Evolutionary conservation across 1,140 invertebrate species (phyloP), one percentile per base, ranked within the genome.

Genomic region (Eurosta solidaginis): DNA sequence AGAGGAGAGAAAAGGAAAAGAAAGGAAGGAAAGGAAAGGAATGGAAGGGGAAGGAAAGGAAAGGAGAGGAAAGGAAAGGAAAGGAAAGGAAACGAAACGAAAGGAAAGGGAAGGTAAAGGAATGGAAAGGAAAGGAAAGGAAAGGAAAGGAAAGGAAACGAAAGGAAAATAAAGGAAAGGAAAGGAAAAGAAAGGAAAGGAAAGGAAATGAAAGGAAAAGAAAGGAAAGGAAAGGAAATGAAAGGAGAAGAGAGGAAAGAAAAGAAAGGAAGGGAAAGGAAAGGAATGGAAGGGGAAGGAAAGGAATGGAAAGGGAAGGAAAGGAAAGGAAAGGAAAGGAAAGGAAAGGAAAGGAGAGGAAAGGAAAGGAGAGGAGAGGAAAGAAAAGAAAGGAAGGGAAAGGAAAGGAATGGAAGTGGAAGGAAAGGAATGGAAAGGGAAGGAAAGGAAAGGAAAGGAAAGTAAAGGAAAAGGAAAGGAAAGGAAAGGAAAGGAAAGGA

Each of bases 321-420:
- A 79, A 59, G 6, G 20, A 59, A 27, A 10, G 20, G 6, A 7
- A 59, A 73, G 12, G 33, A 36, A 49, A 82, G 81, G 79, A 40
- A 49, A 78, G 80, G 63, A 80, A 74, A 52, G 79, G 79, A 84
- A 84, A 84, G 79, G 79, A 81, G 83, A 78, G 74, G 52, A 79
- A 12, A 44, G 6, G 20, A 59, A 27, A 9, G 20, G 20, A 7
- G 7, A 59, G 7, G 77, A 78, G 59, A 79, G 77, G 29, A 80
- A 80, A 77, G 75, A 54, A 47, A n/a, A 75, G 3, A 77, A 42
- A 76, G 74, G 40, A 52, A 77, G 20, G 2, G 14, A 40, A 59
- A n/a, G n/a, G n/a, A n/a, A n/a, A n/a, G n/a, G n/a, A n/a, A n/a
- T n/a, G n/a, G n/a, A n/a, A n/a, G n/a, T n/a, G n/a, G n/a, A n/a